Evolutionary conservation across 2,888 invertebrate species (phyloP).

Genomic region (Athrips mouffetella): DNA sequence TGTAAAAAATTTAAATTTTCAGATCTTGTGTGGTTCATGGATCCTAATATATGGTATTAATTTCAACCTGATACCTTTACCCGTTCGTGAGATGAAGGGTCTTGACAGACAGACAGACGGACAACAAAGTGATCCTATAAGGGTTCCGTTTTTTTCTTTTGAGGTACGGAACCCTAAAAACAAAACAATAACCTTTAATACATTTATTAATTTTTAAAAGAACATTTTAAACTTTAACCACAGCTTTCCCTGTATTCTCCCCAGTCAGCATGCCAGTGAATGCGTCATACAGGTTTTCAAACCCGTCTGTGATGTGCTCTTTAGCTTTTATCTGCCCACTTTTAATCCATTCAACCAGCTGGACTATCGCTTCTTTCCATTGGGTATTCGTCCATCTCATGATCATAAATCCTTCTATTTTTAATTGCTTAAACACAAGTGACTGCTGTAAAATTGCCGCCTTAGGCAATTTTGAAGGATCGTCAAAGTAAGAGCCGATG

Average conservation of each 20-base stretch:
- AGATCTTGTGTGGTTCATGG: too few species aligned
- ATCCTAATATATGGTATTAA: too few species aligned
- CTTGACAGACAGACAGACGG: too few species aligned
- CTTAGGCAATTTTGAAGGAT: conserved; percentile 35
- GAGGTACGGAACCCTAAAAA: too few species aligned
- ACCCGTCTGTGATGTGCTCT: conserved; percentile 82
- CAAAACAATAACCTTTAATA: too few species aligned
- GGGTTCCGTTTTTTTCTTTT: too few species aligned
- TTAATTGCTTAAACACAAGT: conserved; percentile 77
- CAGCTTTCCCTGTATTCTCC: conserved; percentile 78
- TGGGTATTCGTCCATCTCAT: conserved; percentile 72
- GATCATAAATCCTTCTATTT: conserved; percentile 80
- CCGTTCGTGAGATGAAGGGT: too few species aligned
- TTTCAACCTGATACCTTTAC: too few species aligned
- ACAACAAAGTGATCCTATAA: too few species aligned
- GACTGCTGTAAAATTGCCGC: conserved; percentile 71
- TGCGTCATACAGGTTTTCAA: conserved; percentile 81
- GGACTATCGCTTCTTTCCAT: conserved; percentile 77
- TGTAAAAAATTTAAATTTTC: too few species aligned
- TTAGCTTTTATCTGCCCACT: conserved; percentile 81
- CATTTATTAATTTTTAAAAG: too few species aligned
- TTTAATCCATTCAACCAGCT: conserved; percentile 79
- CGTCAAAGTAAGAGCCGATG: conserved; percentile 54
- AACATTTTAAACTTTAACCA: conserved; percentile 35
- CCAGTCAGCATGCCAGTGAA: conserved; percentile 79